Percentiles rank a stretch among this genome's conserved stretches.
Evolutionary conservation across 2,797 vertebrate genomes (phyloP).

Genomic region (Sandelia bainsii): DNA sequence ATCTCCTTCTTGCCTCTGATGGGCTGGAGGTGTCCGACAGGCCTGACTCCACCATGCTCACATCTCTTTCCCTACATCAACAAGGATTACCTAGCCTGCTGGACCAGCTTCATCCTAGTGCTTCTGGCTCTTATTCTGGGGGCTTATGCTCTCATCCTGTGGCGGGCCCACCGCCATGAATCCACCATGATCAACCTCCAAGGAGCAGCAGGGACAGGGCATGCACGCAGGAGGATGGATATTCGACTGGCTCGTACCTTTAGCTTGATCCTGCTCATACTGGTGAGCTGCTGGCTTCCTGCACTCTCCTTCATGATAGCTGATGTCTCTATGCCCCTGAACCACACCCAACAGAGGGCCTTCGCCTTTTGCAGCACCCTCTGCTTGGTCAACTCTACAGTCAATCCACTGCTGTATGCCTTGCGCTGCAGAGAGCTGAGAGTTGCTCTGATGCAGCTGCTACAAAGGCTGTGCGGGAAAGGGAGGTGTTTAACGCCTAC

Average conservation of each 20-base stretch:
- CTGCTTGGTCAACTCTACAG: constrained; percentile 91
- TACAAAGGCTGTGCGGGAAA: constrained; percentile 45
- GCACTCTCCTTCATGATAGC: constrained; percentile 88
- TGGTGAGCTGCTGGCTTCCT: constrained; percentile 91
- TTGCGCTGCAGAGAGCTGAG: constrained; percentile 89
- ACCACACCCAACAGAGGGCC: constrained; percentile 75
- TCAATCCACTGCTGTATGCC: constrained; percentile 93
- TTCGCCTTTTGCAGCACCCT: constrained; percentile 95
- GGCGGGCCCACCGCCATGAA: constrained; percentile 90
- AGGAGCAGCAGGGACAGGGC: constrained; percentile 60
- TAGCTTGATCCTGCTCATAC: constrained; percentile 88
- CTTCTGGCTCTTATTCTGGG: constrained; percentile 87
- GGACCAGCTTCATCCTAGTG: constrained; percentile 83
- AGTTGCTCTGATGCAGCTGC: constrained; percentile 72
- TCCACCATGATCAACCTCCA: constrained; percentile 82
- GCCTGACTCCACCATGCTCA: constrained; percentile 82
- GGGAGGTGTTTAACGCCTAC: constrained; percentile 61
- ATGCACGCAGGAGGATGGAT: constrained; percentile 88
- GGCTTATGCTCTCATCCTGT: constrained; percentile 88
- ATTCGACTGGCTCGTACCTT: constrained; percentile 92
- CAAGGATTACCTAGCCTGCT: constrained; percentile 84
- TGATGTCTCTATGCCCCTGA: constrained; percentile 82
- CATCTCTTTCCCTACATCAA: constrained; percentile 90
- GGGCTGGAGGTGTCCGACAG: constrained; percentile 91
- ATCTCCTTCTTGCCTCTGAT: constrained; percentile 90